Conservation (phyloP, 2,888 invertebrate species). For the Sarcophaga rosellei region DNA sequence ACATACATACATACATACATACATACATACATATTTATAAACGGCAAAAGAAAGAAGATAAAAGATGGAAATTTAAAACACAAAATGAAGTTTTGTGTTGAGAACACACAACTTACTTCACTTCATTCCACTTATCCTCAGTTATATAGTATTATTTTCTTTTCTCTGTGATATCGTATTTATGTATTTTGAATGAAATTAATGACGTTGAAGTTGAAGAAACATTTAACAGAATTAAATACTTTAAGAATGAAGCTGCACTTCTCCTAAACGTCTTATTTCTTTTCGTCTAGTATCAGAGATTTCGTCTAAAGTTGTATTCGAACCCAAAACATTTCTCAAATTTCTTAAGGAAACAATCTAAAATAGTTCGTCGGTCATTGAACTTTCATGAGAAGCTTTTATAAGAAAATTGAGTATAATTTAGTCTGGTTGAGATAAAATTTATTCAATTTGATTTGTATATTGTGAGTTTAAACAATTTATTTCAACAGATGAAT, state of each 20-base stretch:
- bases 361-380: background rate
- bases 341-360: background rate
- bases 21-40: constrained; percentile 18
- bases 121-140: constrained; percentile 4
- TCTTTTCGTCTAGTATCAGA: too few relatives aligned
- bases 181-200: background rate
- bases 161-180: background rate
- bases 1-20: constrained; percentile 17
- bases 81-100: constrained; percentile 51
- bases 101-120: constrained; percentile 52
- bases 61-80: constrained; percentile 18
- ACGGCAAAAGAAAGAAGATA: constrained; percentile 10
- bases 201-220: background rate
- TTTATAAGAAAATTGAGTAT: background rate
- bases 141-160: background rate
- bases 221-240: too few relatives aligned
- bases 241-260: too few relatives aligned
- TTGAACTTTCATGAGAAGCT: background rate
- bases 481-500: background rate
- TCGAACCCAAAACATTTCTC: background rate
- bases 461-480: background rate
- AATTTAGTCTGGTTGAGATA: background rate
- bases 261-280: too few relatives aligned
- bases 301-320: background rate
- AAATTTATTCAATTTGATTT: background rate